Base-by-base conservation (phyloP, 2,113 vertebrate genomes). In the Ancistrus triradiatus region DNA sequence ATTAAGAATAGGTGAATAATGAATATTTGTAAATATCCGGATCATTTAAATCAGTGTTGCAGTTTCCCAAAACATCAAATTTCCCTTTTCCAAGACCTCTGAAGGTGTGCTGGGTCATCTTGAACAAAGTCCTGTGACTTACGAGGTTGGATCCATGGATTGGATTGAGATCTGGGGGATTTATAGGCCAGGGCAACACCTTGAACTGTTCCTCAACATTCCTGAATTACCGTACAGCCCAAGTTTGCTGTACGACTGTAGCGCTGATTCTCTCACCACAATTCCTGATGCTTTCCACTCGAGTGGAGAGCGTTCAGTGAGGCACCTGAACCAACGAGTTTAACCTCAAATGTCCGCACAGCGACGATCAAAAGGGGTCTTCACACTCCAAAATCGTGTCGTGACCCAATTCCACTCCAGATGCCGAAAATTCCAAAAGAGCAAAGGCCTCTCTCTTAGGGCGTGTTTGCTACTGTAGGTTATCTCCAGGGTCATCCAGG, bases 341-440 rank as follows among this genome's bases (percentile, higher is more conserved):
- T 46, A 19, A 51, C 35, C 53, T 48, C 43, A 1, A n/a, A 18
- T 28, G 25, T 38, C 42, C 49, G 17, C 33, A 49, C 9, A 24
- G 13, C 18, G 13, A 66, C 10, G 33, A 38, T 52, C 49, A 49
- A 72, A 55, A 33, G 19, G 58, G 48, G 42, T 60, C 21, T 66
- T 19, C 15, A 48, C 59, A 31, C 19, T 37, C n/a, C 3, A 18
- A 48, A 66, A 60, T 49, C 66, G 31, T 38, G 27, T 59, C 69
- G 49, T 61, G 63, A 60, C 57, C 63, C 51, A 60, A 22, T 61
- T 72, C 42, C 43, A 40, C 56, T 53, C 18, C 10, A 60, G 19
- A 58, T 48, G 42, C 21, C 28, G n/a, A 13, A 11, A 8, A 11
- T 24, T 51, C 33, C 33, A 59, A 24, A n/a, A 33, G 22, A 22